phyloP scores from a whole-genome alignment of 1,140 invertebrate genomes.

The Zophobas morio region DNA sequence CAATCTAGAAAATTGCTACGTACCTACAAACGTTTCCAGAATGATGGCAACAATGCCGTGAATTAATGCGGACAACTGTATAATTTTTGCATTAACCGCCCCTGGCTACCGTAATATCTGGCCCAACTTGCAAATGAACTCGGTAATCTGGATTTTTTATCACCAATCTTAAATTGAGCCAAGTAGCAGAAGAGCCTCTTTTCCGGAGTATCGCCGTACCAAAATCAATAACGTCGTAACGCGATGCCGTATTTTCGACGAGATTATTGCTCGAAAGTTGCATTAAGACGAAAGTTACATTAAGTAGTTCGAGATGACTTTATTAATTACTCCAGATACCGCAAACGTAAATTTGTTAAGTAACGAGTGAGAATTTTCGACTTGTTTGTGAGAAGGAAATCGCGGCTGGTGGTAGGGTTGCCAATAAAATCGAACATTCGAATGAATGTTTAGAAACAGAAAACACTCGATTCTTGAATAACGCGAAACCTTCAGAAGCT shows the following conservation, averaged over 20 bases:
- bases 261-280: conserved; percentile 38
- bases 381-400: too few species aligned
- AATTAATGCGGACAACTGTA: conserved; percentile 21
- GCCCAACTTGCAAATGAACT: conserved; percentile 45
- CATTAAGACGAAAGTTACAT: conserved; percentile 42
- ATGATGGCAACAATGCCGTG: conserved; percentile 23
- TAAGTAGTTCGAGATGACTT: conserved; percentile 26
- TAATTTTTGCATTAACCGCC: conserved; percentile 35
- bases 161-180: conserved; percentile 30
- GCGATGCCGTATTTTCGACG: conserved; percentile 25
- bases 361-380: neutral
- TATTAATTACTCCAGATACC: conserved; percentile 31
- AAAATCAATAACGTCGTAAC: conserved; percentile 37
- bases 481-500: too few species aligned
- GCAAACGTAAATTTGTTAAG: conserved; percentile 31
- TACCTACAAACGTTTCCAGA: conserved; percentile 22
- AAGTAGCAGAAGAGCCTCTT: conserved; percentile 26
- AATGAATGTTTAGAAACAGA: too few species aligned
- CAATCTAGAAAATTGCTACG: conserved; percentile 26
- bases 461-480: too few species aligned
- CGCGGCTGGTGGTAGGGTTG: too few species aligned
- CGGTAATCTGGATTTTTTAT: conserved; percentile 42
- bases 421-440: too few species aligned
- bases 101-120: conserved; percentile 42
- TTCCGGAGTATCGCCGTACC: conserved; percentile 13